These are phyloP conservation scores for Balaenoptera acutorostrata DNA, from an alignment of 2,113 vertebrate species.

Conservation along the genomic window DNA sequence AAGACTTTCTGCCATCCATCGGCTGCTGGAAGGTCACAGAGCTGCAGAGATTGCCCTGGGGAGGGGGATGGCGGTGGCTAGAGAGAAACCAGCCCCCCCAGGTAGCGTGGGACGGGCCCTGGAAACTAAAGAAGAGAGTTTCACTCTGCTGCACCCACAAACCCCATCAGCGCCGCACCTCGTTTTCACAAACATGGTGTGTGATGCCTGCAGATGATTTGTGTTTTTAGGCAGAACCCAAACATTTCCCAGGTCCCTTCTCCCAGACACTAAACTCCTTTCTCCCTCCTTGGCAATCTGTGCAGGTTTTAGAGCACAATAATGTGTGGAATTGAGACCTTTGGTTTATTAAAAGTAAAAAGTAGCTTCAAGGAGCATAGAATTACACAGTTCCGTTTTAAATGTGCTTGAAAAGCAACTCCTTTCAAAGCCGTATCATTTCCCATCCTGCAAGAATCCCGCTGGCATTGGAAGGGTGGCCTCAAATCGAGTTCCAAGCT, in stretches of 20 bases:
- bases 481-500: neutral
- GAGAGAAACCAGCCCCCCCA: neutral
- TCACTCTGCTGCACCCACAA: neutral
- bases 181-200: neutral
- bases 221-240: neutral
- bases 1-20: too few relatives aligned
- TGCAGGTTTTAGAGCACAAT: neutral
- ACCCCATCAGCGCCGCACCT: rapidly evolving
- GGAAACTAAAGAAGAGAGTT: neutral
- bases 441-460: neutral
- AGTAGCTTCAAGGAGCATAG: neutral
- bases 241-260: neutral
- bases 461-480: neutral
- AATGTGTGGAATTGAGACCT: rapidly evolving
- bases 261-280: neutral
- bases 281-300: neutral
- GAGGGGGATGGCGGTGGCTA: neutral
- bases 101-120: neutral
- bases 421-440: neutral
- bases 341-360: neutral
- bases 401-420: neutral
- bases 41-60: neutral
- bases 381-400: neutral
- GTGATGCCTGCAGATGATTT: neutral
- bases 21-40: neutral